A percentile compares a stretch with the other conserved stretches of the same genome.
Evolutionary conservation across 2,888 invertebrate genomes (phyloP).

Genomic region (Heliconius ethilla): DNA sequence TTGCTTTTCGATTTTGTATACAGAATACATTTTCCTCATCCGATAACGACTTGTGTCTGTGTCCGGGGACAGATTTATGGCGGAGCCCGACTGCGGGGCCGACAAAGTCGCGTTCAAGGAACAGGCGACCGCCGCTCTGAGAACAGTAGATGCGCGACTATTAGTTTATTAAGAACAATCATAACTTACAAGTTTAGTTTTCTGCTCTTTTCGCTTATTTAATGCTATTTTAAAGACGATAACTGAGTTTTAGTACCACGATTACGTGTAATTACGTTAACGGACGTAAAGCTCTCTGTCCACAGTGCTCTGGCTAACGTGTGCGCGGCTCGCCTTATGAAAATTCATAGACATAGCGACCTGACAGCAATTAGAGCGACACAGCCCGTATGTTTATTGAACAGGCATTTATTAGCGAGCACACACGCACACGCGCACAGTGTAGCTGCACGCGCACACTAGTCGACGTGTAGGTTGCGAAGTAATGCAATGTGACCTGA

Average conservation of each 20-base stretch:
- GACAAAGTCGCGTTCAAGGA: conserved; percentile 26
- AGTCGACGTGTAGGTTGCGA: not conserved
- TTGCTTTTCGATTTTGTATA: conserved; percentile 5
- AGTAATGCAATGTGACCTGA: conserved; percentile 29
- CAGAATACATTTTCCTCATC: conserved; percentile 17
- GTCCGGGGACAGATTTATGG: conserved; percentile 36
- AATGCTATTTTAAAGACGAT: not conserved
- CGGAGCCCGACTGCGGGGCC: conserved; percentile 22
- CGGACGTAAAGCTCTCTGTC: no score
- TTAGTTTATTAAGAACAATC: not conserved
- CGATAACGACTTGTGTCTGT: conserved; percentile 23
- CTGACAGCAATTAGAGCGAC: conserved; percentile 40
- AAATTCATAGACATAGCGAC: conserved; percentile 42
- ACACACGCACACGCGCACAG: not conserved
- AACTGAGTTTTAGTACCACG: no score
- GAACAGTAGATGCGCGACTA: conserved; percentile 5
- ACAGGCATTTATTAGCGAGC: conserved; percentile 33
- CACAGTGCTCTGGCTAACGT: not conserved
- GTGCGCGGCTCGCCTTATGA: conserved; percentile 37
- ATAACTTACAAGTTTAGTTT: not conserved
- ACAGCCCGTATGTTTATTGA: conserved; percentile 35
- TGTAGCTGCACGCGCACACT: not conserved
- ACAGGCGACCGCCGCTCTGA: conserved; percentile 21
- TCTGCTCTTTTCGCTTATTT: not conserved
- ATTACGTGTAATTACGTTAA: no score